Base-by-base conservation (phyloP, 2,888 invertebrate species). In the Geophilus truncorum region DNA sequence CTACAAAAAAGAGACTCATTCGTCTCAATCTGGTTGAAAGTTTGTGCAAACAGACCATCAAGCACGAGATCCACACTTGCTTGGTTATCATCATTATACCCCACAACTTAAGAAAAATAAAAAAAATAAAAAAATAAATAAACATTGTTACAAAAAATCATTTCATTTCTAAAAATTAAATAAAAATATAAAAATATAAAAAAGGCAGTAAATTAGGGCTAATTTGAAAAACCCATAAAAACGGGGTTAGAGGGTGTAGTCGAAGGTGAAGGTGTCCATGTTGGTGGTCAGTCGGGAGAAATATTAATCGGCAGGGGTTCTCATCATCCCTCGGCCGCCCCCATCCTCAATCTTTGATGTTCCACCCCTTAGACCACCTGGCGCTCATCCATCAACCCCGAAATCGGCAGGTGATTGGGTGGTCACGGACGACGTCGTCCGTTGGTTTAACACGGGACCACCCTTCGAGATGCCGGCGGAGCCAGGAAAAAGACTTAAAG, bases 11-110 rank as follows among this genome's bases (percentile, higher is more conserved):
- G 57, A 57, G 57, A 57, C 57, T 57, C 57, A 57, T 57, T 57
- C 57, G 57, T 57, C 57, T 57, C 57, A 57, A 57, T 57, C 57
- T 57, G 57, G 57, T 57, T 57, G 57, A 57, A 57, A 57, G 57
- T 57, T 45, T 57, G 57, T 57, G 57, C 57, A 57, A 57, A 57
- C 57, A 57, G 57, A 18, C 57, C 57, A 57, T 57, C 57, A 21
- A 57, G 57, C 57, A 57, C 57, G 57, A 57, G 57, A 40, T 40
- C 9, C 40, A 15, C 15, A 18, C 57, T 21, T 57, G 21, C 57
- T 21, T 57, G 21, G 21, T 23, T 57, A 23, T 57, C 21, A 32
- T 32, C 32, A 9, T n/a, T n/a, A n/a, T n/a, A n/a, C n/a, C n/a
- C n/a, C n/a, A n/a, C n/a, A n/a, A n/a, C n/a, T n/a, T n/a, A n/a